Conservation (phyloP, 2,888 invertebrate genomes). For the Listrodromus nycthemerus region DNA sequence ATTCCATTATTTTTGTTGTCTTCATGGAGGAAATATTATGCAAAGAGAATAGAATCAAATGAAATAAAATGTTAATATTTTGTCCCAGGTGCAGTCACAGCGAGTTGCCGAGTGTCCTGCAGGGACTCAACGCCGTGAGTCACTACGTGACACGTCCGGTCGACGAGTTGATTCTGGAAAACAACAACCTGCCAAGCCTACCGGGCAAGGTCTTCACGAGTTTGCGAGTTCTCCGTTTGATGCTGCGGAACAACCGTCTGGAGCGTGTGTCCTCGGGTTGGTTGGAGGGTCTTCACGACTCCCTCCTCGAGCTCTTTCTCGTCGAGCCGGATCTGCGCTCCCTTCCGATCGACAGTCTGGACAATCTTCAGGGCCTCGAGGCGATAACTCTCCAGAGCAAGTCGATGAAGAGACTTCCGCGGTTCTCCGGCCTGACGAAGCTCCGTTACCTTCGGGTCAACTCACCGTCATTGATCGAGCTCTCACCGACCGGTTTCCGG, state of each 20-base stretch:
- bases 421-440: slow-evolving; percentile 89
- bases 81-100: slow-evolving; percentile 95
- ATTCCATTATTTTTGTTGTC: background rate
- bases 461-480: slow-evolving; percentile 88
- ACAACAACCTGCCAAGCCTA: slow-evolving; percentile 93
- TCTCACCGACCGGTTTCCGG: slow-evolving; percentile 89
- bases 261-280: slow-evolving; percentile 93
- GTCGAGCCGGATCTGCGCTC: slow-evolving; percentile 93
- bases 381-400: slow-evolving; percentile 94
- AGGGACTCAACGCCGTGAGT: slow-evolving; percentile 90
- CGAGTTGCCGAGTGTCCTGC: slow-evolving; percentile 91
- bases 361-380: slow-evolving; percentile 90
- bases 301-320: slow-evolving; percentile 92
- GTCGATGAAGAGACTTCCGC: slow-evolving; percentile 90
- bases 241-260: slow-evolving; percentile 93
- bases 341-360: slow-evolving; percentile 91
- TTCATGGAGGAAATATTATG: background rate
- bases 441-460: slow-evolving; percentile 91
- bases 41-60: background rate
- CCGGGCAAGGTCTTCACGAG: slow-evolving; percentile 93
- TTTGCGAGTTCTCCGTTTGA: slow-evolving; percentile 90
- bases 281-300: slow-evolving; percentile 91
- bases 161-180: slow-evolving; percentile 94
- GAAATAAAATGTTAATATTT: background rate
- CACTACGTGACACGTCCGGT: slow-evolving; percentile 89